These are phyloP conservation scores for Toxotes jaculatrix DNA, from an alignment of 2,113 vertebrate genomes.

Conservation along the genomic window DNA sequence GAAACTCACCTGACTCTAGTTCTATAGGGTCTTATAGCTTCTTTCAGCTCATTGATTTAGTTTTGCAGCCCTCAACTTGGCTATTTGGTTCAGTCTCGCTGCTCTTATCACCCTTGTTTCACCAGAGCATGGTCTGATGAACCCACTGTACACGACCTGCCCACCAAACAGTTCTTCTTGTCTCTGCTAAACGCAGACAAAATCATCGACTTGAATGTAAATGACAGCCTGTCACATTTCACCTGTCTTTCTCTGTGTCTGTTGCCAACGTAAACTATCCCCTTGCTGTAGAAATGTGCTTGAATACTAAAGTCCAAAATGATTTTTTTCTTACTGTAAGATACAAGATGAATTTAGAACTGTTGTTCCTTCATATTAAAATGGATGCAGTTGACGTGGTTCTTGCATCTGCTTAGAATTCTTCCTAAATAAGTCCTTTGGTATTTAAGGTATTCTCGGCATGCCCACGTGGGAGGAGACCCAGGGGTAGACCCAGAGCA, in stretches of 20 bases:
- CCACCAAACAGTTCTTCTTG: background rate
- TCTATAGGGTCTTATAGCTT: background rate
- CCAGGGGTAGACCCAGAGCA: background rate
- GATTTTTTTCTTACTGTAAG: background rate
- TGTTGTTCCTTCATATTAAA: too few relatives aligned
- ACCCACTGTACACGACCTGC: too few relatives aligned
- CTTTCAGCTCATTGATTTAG: background rate
- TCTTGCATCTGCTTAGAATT: slow-evolving; percentile 1
- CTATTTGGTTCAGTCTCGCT: background rate
- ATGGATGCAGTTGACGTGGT: too few relatives aligned
- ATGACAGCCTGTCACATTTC: background rate
- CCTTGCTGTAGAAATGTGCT: too few relatives aligned
- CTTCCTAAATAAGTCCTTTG: background rate
- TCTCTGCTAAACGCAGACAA: background rate
- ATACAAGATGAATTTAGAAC: background rate
- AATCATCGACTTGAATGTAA: too few relatives aligned
- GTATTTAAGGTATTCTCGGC: background rate
- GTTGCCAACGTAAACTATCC: background rate
- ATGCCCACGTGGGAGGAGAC: background rate
- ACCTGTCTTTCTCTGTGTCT: background rate
- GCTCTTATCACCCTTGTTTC: background rate
- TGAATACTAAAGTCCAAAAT: background rate
- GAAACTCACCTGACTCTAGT: background rate
- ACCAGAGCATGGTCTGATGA: too few relatives aligned
- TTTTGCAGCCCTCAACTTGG: background rate